phyloP scores from a whole-genome alignment of 2,888 invertebrate genomes.

The Ochropleura leucogaster region DNA sequence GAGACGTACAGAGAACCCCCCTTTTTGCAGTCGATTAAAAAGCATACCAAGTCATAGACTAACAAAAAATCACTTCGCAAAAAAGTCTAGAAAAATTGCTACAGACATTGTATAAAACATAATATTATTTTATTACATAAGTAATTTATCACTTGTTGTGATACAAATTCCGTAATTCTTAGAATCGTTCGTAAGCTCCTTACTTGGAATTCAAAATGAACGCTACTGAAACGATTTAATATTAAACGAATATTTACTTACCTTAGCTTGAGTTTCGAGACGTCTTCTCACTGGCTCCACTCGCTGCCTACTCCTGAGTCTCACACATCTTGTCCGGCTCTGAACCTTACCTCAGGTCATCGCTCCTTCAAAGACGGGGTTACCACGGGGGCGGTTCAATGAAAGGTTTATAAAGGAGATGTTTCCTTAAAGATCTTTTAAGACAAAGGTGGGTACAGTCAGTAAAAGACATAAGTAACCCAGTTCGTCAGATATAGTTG shows the following conservation, averaged over 20 bases:
- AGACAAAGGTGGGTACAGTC: no score
- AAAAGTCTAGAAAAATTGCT: not conserved
- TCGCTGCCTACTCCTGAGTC: not conserved
- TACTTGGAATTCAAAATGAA: not conserved
- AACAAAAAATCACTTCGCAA: no score
- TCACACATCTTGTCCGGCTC: not conserved
- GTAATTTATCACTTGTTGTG: not conserved
- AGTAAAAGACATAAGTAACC: no score
- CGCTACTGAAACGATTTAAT: not conserved
- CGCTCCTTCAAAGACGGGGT: not conserved
- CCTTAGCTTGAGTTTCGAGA: not conserved
- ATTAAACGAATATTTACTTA: not conserved
- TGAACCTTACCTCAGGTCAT: not conserved
- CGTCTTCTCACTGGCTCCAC: not conserved
- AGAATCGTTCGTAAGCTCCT: not conserved
- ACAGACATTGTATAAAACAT: not conserved
- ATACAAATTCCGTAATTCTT: not conserved
- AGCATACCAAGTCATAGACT: not conserved
- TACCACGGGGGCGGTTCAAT: not conserved
- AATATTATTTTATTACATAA: not conserved
- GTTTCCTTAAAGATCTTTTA: no score
- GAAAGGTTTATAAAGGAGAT: no score
- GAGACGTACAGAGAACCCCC: no score
- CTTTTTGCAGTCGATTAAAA: not conserved
- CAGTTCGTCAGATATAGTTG: no score